Evolutionary conservation across 2,797 vertebrate species (phyloP).

Genomic region (Eulemur rubriventer): DNA sequence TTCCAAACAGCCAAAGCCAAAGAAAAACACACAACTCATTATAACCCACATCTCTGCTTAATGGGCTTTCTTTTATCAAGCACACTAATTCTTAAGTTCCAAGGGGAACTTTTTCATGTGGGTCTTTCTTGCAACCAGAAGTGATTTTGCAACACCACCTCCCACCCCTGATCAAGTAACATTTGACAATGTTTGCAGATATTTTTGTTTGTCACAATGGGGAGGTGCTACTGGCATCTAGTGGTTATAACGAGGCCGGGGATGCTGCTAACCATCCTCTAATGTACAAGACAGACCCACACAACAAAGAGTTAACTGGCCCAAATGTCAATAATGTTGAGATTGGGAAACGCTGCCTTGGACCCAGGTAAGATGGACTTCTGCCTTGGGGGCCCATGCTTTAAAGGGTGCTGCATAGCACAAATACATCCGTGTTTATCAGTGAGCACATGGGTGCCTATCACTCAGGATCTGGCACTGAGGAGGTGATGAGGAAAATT

Average conservation of each 20-base stretch:
- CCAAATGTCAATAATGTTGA: not conserved
- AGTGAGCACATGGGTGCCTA: not conserved
- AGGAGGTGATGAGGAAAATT: not conserved
- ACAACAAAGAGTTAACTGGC: not conserved
- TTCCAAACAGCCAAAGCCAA: not conserved
- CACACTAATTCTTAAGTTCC: not conserved
- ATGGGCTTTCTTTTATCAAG: not conserved
- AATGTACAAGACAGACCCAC: not conserved
- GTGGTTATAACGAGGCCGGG: not conserved
- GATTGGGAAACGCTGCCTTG: not conserved
- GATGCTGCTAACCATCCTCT: not conserved
- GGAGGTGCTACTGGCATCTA: not conserved
- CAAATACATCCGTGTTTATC: not conserved
- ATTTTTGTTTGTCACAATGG: not conserved
- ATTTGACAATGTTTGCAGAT: not conserved
- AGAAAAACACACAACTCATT: not conserved
- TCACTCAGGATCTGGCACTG: not conserved
- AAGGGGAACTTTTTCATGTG: not conserved
- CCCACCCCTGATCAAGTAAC: not conserved
- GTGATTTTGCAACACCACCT: not conserved
- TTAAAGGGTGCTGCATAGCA: not conserved
- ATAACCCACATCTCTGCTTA: not conserved
- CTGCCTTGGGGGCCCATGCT: not conserved
- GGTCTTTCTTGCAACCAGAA: conserved; percentile 16
- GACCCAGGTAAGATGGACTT: not conserved